Evolutionary conservation across 2,113 vertebrate genomes (phyloP), one percentile per base, ranked within the genome.

Genomic region (Nothocercus julius): DNA sequence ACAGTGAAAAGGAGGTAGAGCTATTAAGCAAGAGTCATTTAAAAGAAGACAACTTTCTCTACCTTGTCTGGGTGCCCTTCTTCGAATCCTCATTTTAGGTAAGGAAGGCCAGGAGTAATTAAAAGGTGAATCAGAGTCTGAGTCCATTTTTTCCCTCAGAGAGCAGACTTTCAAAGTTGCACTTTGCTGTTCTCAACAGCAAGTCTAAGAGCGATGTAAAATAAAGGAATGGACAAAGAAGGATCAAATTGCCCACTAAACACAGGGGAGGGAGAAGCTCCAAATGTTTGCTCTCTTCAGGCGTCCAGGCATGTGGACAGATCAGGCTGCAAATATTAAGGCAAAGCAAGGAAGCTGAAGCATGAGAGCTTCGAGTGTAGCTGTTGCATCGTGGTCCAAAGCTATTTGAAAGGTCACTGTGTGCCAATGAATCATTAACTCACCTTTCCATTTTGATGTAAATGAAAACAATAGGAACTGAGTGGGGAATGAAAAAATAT

Each of bases 91-190:
- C 98, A 99, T 99, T 97, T 98, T 99, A 82, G 99, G 99, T 87
- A 99, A 99, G 67, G 99, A 99, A 81, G 99, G 99, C 99, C 99
- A 99, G 63, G 99, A 99, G 97, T 99, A 99, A 98, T 99, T 99
- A 97, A 99, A 99, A 85, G 99, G 99, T 92, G 99, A 99, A 96
- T 99, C 99, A 4, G 99, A 99, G 96, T 99, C 99, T 53, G 99
- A 99, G 95, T 99, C 99, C 99, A 99, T 99, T 92, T 86, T 96
- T 70, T 96, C 64, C 64, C 81, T 93, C 96, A 89, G 90, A 94
- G 62, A 86, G 90, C 8, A 88, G 93, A 93, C 70, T 89, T 73
- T 84, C 80, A 38, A 90, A 97, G 74, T 64, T 82, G 91, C 72
- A 94, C 92, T 96, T 83, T 45, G 90, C 74, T 94, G 94, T 74